phyloP scores from a whole-genome alignment of 2,888 invertebrate genomes.

The Phrixothrix hirtus region DNA sequence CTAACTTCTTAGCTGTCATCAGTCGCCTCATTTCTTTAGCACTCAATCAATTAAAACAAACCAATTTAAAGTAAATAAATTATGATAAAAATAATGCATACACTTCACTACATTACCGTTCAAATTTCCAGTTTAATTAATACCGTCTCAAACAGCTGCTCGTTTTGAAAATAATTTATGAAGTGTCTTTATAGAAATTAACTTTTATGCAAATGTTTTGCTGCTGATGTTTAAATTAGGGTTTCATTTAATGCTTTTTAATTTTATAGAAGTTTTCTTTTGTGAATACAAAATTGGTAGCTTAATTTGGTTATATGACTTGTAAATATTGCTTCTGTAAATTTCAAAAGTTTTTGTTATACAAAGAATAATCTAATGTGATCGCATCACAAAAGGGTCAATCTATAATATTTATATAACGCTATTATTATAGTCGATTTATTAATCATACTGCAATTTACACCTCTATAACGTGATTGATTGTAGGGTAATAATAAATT shows the following conservation, averaged over 20 bases:
- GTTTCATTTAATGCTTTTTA: background rate
- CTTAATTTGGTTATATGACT: background rate
- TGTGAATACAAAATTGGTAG: background rate
- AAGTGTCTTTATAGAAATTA: background rate
- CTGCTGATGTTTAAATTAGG: background rate
- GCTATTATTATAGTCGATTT: slow-evolving; percentile 15
- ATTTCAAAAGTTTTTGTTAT: no score
- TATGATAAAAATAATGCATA: no score
- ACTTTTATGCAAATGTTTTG: background rate
- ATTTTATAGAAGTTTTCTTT: background rate
- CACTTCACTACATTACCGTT: no score
- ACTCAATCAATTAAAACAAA: no score
- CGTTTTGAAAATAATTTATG: background rate
- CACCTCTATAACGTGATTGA: slow-evolving; percentile 23
- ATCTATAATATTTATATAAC: slow-evolving; percentile 9
- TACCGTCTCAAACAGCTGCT: slow-evolving; percentile 29
- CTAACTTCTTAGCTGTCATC: no score
- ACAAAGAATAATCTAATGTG: no score
- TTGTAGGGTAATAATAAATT: no score
- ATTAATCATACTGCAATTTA: slow-evolving; percentile 19
- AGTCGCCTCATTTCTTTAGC: no score
- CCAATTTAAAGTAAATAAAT: no score
- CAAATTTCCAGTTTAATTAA: no score
- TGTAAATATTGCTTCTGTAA: background rate
- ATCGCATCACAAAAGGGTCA: no score